Evolutionary conservation across 2,888 invertebrate species (phyloP).

Genomic region (Macropis europaea): DNA sequence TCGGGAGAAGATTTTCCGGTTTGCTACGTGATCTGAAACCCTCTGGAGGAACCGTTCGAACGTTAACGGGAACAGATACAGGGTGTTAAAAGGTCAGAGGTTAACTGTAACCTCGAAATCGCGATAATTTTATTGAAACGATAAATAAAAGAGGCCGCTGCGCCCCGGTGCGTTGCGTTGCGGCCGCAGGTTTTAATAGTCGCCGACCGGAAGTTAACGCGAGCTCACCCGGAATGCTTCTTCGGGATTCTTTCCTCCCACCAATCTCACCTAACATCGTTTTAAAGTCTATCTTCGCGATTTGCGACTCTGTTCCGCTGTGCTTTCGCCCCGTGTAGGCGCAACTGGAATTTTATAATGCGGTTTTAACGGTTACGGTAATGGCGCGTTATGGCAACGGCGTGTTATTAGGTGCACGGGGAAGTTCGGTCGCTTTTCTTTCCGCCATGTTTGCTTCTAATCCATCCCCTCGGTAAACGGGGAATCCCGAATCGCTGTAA

Average conservation of each 20-base stretch:
- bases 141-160: slow-evolving; percentile 65
- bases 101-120: slow-evolving; percentile 53
- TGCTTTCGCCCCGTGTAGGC: not conserved
- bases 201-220: slow-evolving; percentile 45
- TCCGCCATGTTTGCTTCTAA: not conserved
- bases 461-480: not conserved
- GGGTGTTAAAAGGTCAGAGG: not conserved
- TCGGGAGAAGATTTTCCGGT: slow-evolving; percentile 31
- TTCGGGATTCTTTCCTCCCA: slow-evolving; percentile 4
- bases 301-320: slow-evolving; percentile 20
- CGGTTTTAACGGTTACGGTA: slow-evolving; percentile 25
- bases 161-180: slow-evolving; percentile 51
- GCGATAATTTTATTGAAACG: slow-evolving; percentile 70
- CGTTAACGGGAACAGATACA: not conserved
- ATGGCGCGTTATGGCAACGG: slow-evolving; percentile 10
- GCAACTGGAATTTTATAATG: slow-evolving; percentile 12
- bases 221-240: slow-evolving; percentile 32
- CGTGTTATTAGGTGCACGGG: slow-evolving; percentile 20
- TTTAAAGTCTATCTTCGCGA: slow-evolving; percentile 11
- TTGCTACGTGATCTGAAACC: slow-evolving; percentile 25
- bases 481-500: no score
- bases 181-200: slow-evolving; percentile 61
- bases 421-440: not conserved
- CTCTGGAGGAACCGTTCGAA: slow-evolving; percentile 17
- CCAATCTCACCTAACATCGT: slow-evolving; percentile 15